Percentiles rank a stretch among this genome's conserved stretches.
Conservation (phyloP, 1,140 invertebrate genomes). For the Bombus terrestris region DNA sequence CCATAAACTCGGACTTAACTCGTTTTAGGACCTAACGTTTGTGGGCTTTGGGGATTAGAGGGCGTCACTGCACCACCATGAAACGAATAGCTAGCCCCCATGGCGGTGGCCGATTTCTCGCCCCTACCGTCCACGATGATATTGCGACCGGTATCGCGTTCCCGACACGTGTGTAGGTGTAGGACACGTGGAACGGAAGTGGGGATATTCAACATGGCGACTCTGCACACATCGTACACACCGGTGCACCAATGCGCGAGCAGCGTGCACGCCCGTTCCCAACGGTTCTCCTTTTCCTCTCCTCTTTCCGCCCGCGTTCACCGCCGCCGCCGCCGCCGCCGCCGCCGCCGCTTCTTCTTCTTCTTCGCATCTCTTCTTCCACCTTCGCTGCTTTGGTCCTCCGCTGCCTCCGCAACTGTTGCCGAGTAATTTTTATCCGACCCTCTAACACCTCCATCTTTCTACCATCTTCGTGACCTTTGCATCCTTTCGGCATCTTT, state of each 20-base stretch:
- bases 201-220: slow-evolving; percentile 80
- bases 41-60: neutral
- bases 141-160: slow-evolving; percentile 53
- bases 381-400: neutral
- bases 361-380: neutral
- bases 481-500: neutral
- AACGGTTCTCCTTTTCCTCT: slow-evolving; percentile 68
- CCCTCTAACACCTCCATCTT: neutral
- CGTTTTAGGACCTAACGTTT: neutral
- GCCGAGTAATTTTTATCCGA: neutral
- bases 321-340: neutral
- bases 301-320: slow-evolving; percentile 45
- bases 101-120: slow-evolving; percentile 62
- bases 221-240: slow-evolving; percentile 76
- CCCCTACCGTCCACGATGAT: slow-evolving; percentile 58
- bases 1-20: neutral
- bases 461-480: too few relatives aligned
- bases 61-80: neutral
- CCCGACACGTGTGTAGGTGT: slow-evolving; percentile 76
- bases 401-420: slow-evolving; percentile 36
- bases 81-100: slow-evolving; percentile 16
- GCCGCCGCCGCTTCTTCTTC: too few relatives aligned
- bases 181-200: slow-evolving; percentile 66
- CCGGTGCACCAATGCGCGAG: slow-evolving; percentile 79
- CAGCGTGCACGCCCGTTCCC: slow-evolving; percentile 76